Evolutionary conservation across 2,888 invertebrate species (phyloP).

Genomic region (Fragum fragum): DNA sequence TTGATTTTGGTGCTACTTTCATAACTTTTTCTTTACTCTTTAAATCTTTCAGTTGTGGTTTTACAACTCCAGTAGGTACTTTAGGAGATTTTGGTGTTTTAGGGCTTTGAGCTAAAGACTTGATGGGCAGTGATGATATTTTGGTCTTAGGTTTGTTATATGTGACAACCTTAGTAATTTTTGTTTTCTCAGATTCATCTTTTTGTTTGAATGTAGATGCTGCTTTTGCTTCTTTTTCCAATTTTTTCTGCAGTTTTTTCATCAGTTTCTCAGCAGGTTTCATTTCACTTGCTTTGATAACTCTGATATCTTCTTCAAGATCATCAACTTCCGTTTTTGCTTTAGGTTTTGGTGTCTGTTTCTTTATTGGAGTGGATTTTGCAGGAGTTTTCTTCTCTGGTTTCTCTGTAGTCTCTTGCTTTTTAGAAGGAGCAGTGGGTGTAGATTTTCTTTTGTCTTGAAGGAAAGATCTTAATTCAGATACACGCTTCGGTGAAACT

Average conservation of each 20-base stretch:
- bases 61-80: constrained; percentile 1
- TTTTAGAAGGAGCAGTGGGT: not conserved
- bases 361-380: constrained; percentile 23
- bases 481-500: constrained; percentile 47
- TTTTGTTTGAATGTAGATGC: constrained; percentile 42
- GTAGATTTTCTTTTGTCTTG: constrained; percentile 55
- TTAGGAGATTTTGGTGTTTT: constrained; percentile 19
- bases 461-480: constrained; percentile 54
- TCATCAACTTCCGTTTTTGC: not conserved
- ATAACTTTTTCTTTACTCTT: constrained; percentile 37
- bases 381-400: constrained; percentile 4
- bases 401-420: not conserved
- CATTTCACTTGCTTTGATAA: constrained; percentile 58
- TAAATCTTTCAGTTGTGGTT: constrained; percentile 31
- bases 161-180: constrained; percentile 60
- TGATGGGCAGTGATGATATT: constrained; percentile 19
- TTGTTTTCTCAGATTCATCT: constrained; percentile 54
- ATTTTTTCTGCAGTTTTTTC: constrained; percentile 60
- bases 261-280: constrained; percentile 62
- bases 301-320: constrained; percentile 27
- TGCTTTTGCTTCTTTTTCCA: constrained; percentile 62
- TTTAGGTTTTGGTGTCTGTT: constrained; percentile 9
- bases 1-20: constrained; percentile 37
- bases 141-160: constrained; percentile 55
- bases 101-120: constrained; percentile 16